Evolutionary conservation across 2,113 vertebrate genomes (phyloP).

Genomic region (Peromyscus maniculatus): DNA sequence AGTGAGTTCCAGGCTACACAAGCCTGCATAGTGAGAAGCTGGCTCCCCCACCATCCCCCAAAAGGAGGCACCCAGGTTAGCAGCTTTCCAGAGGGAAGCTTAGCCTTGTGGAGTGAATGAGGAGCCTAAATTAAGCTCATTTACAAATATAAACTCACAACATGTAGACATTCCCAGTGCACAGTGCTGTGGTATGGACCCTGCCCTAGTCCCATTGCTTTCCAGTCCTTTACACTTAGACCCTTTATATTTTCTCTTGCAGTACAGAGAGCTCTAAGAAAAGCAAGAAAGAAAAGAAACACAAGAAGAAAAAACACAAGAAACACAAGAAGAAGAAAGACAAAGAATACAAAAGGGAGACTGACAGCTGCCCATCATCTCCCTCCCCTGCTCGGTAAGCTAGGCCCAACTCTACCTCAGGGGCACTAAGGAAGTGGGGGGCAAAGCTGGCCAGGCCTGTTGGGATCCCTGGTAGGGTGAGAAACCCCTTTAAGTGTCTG

Average conservation of each 20-base stretch:
- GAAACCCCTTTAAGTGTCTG: conserved; percentile 79
- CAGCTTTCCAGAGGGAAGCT: not conserved
- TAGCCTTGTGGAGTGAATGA: no score
- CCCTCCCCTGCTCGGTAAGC: conserved; percentile 78
- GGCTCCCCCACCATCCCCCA: not conserved
- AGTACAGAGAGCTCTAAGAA: conserved; percentile 89
- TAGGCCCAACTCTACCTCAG: not conserved
- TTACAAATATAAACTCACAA: not conserved
- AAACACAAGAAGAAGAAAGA: conserved; percentile 84
- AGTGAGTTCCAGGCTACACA: no score
- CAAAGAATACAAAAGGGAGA: conserved; percentile 78
- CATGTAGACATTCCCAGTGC: not conserved
- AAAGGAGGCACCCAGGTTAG: not conserved
- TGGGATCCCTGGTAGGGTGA: not conserved
- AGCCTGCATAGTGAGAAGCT: not conserved
- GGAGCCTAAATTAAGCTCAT: not conserved
- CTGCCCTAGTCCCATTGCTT: not conserved
- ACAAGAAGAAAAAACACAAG: conserved; percentile 89
- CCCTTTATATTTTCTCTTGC: not conserved
- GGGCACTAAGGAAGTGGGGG: not conserved
- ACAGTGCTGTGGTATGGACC: no score
- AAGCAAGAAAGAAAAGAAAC: conserved; percentile 91
- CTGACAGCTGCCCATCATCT: conserved; percentile 57
- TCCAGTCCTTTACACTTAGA: not conserved
- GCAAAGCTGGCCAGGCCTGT: not conserved